Conservation (phyloP, 1,140 invertebrate genomes). For the Calliopsis andreniformis region DNA sequence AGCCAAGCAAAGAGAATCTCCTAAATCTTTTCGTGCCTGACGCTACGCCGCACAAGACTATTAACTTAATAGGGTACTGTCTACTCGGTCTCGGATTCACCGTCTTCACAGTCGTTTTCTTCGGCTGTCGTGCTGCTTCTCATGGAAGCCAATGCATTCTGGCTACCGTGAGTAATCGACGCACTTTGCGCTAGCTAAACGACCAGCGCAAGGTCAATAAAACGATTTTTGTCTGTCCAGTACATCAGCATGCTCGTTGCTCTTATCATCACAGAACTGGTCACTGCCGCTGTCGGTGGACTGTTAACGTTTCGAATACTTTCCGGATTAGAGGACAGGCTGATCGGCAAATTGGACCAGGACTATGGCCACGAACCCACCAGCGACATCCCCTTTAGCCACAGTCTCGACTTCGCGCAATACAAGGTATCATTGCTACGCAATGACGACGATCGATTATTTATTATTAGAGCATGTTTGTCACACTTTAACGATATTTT, state of each 20-base stretch:
- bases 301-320: slow-evolving; percentile 76
- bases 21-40: slow-evolving; percentile 79
- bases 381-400: slow-evolving; percentile 77
- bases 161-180: slow-evolving; percentile 77
- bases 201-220: slow-evolving; percentile 23
- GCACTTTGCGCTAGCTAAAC: slow-evolving; percentile 9
- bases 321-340: slow-evolving; percentile 74
- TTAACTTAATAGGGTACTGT: slow-evolving; percentile 80
- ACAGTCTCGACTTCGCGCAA: slow-evolving; percentile 82
- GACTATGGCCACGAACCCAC: slow-evolving; percentile 77
- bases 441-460: slow-evolving; percentile 16
- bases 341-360: slow-evolving; percentile 74
- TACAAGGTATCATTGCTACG: slow-evolving; percentile 75
- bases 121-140: slow-evolving; percentile 82
- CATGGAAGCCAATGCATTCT: slow-evolving; percentile 81
- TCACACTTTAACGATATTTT: not conserved
- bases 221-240: slow-evolving; percentile 68
- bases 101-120: slow-evolving; percentile 81
- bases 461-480: not conserved
- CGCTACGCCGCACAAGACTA: slow-evolving; percentile 73
- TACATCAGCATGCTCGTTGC: slow-evolving; percentile 81
- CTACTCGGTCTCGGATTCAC: slow-evolving; percentile 80
- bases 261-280: slow-evolving; percentile 77
- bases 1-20: slow-evolving; percentile 79
- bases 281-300: slow-evolving; percentile 70